Conservation (phyloP, 2,888 invertebrate species). For the Ophion costatus region DNA sequence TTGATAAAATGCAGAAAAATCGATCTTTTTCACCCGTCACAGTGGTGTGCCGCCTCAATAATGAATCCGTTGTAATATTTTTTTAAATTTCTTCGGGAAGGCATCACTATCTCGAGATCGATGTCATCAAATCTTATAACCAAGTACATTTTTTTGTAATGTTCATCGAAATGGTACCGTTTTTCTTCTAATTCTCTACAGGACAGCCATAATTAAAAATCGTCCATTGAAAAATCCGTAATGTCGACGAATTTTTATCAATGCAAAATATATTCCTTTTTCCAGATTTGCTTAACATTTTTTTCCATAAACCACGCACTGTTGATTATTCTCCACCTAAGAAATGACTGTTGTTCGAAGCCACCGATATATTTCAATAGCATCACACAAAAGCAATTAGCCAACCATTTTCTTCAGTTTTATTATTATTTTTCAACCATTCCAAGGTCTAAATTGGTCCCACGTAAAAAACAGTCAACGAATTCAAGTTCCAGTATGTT, state of each 20-base stretch:
- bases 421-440: too few species aligned
- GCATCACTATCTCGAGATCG: not conserved
- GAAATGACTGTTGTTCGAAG: not conserved
- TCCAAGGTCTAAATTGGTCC: not conserved
- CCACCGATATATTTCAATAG: too few species aligned
- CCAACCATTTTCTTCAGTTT: too few species aligned
- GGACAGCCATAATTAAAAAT: not conserved
- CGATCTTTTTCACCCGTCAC: too few species aligned
- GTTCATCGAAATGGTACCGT: not conserved
- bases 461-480: too few species aligned
- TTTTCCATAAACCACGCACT: not conserved
- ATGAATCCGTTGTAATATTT: too few species aligned
- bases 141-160: not conserved
- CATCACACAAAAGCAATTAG: too few species aligned
- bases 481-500: not conserved
- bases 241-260: not conserved
- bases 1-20: too few species aligned
- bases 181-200: not conserved
- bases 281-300: too few species aligned
- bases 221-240: not conserved
- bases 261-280: not conserved
- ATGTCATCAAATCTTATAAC: not conserved
- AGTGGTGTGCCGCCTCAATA: too few species aligned
- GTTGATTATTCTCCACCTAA: not conserved
- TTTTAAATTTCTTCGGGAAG: too few species aligned